A percentile compares a stretch with the other conserved stretches of the same genome.
phyloP scores from a whole-genome alignment of 1,140 invertebrate species.

The Danaus melanippus region DNA sequence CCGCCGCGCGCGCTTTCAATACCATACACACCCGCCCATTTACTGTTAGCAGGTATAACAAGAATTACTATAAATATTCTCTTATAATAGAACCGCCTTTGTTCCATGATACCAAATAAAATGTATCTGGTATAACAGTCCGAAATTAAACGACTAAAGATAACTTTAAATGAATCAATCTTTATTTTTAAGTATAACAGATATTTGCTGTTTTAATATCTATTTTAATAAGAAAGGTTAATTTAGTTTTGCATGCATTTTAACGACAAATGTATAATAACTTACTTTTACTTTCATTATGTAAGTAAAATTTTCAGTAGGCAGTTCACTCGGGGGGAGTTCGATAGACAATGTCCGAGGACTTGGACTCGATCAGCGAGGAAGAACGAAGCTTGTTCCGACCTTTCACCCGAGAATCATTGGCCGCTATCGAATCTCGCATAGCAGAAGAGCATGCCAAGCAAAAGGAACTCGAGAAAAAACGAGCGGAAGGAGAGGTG shows the following conservation, averaged over 20 bases:
- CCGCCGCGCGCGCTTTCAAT: slow-evolving; percentile 60
- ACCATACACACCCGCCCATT: slow-evolving; percentile 70
- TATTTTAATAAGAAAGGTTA: too few relatives aligned
- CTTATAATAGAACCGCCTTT: neutral
- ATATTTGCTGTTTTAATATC: too few relatives aligned
- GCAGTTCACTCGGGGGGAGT: slow-evolving; percentile 72
- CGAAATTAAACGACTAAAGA: too few relatives aligned
- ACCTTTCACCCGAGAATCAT: slow-evolving; percentile 97
- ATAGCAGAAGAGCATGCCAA: slow-evolving; percentile 95
- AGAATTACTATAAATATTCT: neutral
- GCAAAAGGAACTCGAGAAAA: slow-evolving; percentile 96
- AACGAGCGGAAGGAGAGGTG: slow-evolving; percentile 95
- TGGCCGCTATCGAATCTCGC: slow-evolving; percentile 92
- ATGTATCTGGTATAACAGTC: too few relatives aligned
- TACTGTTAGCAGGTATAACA: slow-evolving; percentile 69
- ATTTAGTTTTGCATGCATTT: too few relatives aligned
- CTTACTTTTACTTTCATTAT: too few relatives aligned
- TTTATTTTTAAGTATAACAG: too few relatives aligned
- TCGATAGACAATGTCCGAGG: slow-evolving; percentile 87
- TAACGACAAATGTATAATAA: too few relatives aligned
- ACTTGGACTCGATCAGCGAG: slow-evolving; percentile 91
- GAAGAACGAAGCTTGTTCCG: slow-evolving; percentile 96
- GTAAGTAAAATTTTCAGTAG: slow-evolving; percentile 38
- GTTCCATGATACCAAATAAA: neutral
- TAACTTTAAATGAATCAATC: too few relatives aligned